Conservation (phyloP, 2,113 vertebrate species). For the Coryphaenoides rupestris region DNA sequence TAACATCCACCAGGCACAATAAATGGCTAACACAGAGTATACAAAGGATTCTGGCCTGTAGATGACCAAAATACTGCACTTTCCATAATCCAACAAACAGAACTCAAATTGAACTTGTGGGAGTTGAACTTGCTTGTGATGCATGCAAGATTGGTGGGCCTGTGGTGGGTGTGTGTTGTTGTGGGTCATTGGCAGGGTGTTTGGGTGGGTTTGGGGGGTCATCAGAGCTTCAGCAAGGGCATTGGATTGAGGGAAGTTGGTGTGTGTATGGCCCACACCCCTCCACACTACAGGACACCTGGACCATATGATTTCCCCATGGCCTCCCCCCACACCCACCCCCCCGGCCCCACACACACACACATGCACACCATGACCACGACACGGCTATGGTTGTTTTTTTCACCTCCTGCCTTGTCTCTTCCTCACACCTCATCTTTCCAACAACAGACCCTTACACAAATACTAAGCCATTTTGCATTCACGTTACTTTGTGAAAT, state of each 20-base stretch:
- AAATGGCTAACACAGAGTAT: too few species aligned
- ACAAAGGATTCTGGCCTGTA: too few species aligned
- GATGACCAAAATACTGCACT: too few species aligned
- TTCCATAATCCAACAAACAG: background rate
- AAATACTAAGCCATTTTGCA: background rate
- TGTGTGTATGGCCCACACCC: slow-evolving; percentile 48
- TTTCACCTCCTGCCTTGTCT: slow-evolving; percentile 39
- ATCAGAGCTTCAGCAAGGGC: slow-evolving; percentile 57
- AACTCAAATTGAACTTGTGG: too few species aligned
- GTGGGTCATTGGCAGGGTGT: slow-evolving; percentile 18
- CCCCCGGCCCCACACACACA: slow-evolving; percentile 3
- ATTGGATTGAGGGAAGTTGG: slow-evolving; percentile 43
- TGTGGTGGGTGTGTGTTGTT: slow-evolving; percentile 5
- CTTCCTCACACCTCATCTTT: slow-evolving; percentile 8
- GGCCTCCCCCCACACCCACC: too few species aligned
- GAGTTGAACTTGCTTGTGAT: background rate
- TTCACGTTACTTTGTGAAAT: slow-evolving; percentile 38
- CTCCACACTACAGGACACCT: slow-evolving; percentile 50
- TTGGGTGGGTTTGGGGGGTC: slow-evolving; percentile 24
- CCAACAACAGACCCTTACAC: background rate
- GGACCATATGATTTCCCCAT: slow-evolving; percentile 56
- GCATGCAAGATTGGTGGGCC: background rate
- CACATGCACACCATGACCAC: slow-evolving; percentile 16
- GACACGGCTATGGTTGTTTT: slow-evolving; percentile 40
- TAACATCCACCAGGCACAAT: too few species aligned